Percentiles rank a stretch among this genome's conserved stretches.
These are phyloP conservation scores for Gymnoscelis rufifasciata DNA, from an alignment of 2,888 invertebrate genomes.

Conservation along the genomic window DNA sequence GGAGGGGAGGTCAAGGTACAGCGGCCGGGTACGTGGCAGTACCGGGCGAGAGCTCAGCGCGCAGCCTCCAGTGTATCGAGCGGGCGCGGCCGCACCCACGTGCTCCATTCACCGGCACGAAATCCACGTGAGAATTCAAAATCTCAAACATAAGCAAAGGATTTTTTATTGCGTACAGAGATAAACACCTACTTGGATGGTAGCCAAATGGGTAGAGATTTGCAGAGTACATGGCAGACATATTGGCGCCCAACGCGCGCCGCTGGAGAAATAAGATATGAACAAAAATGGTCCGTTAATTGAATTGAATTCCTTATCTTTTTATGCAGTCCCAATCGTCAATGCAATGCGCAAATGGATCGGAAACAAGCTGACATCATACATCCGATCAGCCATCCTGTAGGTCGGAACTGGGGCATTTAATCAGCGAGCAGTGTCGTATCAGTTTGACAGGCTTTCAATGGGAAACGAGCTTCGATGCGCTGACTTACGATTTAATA, in stretches of 20 bases:
- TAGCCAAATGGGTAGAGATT: slow-evolving; percentile 18
- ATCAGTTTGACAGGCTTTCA: slow-evolving; percentile 1
- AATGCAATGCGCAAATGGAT: slow-evolving; percentile 26
- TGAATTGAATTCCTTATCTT: slow-evolving; percentile 3
- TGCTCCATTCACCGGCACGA: slow-evolving; percentile 57
- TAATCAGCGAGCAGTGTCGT: slow-evolving; percentile 30
- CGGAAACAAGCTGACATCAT: slow-evolving; percentile 36
- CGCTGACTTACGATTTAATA: slow-evolving; percentile 2
- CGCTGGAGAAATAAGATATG: slow-evolving; percentile 2
- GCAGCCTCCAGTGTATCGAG: slow-evolving; percentile 68
- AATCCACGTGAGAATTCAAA: slow-evolving; percentile 41
- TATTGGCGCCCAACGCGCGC: slow-evolving; percentile 33
- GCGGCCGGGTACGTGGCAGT: slow-evolving; percentile 39
- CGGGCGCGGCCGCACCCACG: slow-evolving; percentile 63
- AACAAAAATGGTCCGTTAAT: not conserved
- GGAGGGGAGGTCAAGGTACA: slow-evolving; percentile 43
- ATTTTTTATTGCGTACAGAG: slow-evolving; percentile 10
- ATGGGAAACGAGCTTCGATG: slow-evolving; percentile 1
- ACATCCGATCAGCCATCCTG: slow-evolving; percentile 29
- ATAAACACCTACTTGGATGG: slow-evolving; percentile 20
- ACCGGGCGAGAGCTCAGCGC: slow-evolving; percentile 55
- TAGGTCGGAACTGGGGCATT: slow-evolving; percentile 33
- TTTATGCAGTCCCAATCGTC: slow-evolving; percentile 6
- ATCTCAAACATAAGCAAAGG: slow-evolving; percentile 24
- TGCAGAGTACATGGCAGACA: slow-evolving; percentile 18